Base-by-base conservation (phyloP, 2,888 invertebrate genomes). In the Meteorus cinctellus region DNA sequence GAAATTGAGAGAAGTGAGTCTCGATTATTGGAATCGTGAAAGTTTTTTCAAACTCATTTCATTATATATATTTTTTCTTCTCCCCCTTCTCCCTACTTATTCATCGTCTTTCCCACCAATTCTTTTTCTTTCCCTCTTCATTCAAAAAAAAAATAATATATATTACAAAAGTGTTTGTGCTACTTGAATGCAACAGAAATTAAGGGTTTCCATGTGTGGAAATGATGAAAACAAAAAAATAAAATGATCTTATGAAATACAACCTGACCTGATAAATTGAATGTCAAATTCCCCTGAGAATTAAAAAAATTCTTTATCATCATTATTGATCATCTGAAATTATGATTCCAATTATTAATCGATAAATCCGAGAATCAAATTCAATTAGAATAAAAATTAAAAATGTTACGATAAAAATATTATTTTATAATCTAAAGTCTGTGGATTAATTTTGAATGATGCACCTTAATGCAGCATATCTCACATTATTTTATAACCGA, bases 21-120 rank as follows among this genome's bases (percentile, higher is more conserved):
- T 14, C n/a, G 66, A 71, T 45, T 59, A 72, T 73, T 70, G 51
- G 16, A 59, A 65, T 45, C 62, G 41, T 31, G 62, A 62, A 62
- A 62, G 29, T 12, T 29, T 29, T 62, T 62, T 29, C 10, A 16
- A 29, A 27, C 12, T 31, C 5, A 62, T 31, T 62, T 62, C 27
- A 29, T 29, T 27, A 27, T 51, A 51, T 14, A 8, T 14, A 8
- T 19, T 0, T 24, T 24, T 59, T 19, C 4, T 19, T 59, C 2
- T 6, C 19, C 6, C n/a, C 10, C 55, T 19, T 51, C 55, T 51
- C n/a, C 3, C n/a, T 59, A 24, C 24, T 24, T 24, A 24, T 24
- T 59, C 6, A 24, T 16, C 14, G 19, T 8, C 19, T 19, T 24
- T 59, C 0, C 19, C 8, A 27, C 19, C 19, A 0, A 3, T 16